Percentiles rank a stretch among this genome's conserved stretches.
Conservation (phyloP, 2,888 invertebrate genomes). For the Clepsis dumicolana region DNA sequence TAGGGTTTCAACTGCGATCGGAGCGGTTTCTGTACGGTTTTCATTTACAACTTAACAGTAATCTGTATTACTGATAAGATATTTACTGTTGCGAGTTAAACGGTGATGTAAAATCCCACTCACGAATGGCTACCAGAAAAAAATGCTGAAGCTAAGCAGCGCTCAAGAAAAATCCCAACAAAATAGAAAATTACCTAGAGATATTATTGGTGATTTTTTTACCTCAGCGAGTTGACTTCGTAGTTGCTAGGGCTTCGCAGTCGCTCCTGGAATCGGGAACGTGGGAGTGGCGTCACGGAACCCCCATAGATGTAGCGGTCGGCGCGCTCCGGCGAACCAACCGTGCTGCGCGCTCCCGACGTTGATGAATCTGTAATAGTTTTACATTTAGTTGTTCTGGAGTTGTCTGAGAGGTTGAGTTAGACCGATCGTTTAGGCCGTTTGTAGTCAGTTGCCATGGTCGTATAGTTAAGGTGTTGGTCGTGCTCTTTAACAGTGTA, state of each 20-base stretch:
- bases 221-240: constrained; percentile 74
- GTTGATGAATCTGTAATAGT: constrained; percentile 62
- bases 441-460: neutral
- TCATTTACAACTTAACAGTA: no score
- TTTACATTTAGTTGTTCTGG: neutral
- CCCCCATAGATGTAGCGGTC: constrained; percentile 85
- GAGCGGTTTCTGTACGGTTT: no score
- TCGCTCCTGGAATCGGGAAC: constrained; percentile 83
- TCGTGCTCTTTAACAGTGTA: no score
- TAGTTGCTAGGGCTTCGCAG: constrained; percentile 76
- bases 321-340: constrained; percentile 70
- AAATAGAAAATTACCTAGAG: neutral
- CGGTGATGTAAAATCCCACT: no score
- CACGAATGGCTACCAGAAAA: no score
- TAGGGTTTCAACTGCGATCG: no score
- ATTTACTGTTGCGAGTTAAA: neutral
- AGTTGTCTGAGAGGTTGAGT: neutral
- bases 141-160: no score
- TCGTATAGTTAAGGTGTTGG: no score
- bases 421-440: neutral
- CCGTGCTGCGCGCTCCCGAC: constrained; percentile 67
- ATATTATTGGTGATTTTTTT: constrained; percentile 33
- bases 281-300: constrained; percentile 85
- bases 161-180: no score
- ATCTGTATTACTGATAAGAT: no score